Percentiles rank a stretch among this genome's conserved stretches.
Conservation (phyloP, 2,113 vertebrate genomes). For the Eleginops maclovinus region DNA sequence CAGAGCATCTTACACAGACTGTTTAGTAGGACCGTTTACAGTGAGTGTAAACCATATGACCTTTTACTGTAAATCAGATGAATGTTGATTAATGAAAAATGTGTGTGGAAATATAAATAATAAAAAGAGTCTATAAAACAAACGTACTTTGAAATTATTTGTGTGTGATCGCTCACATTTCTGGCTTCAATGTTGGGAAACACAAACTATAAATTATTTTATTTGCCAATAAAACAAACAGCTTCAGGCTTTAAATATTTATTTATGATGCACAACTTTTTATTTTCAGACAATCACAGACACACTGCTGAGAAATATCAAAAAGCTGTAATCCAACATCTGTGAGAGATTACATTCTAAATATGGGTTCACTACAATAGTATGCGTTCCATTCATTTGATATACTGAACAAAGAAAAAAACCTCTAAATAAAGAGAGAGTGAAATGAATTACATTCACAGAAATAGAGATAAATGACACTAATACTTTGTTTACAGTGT, state of each 20-base stretch:
- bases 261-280: conserved; percentile 24
- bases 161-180: background rate
- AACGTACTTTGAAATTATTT: background rate
- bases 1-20: background rate
- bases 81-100: conserved; percentile 11
- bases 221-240: conserved; percentile 27
- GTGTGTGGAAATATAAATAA: conserved; percentile 36
- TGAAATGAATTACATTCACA: conserved; percentile 39
- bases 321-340: conserved; percentile 17
- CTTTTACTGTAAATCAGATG: background rate
- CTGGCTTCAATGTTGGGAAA: background rate
- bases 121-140: conserved; percentile 25
- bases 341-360: conserved; percentile 11
- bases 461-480: conserved; percentile 5
- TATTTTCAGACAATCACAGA: conserved; percentile 1
- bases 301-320: conserved; percentile 4
- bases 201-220: conserved; percentile 11
- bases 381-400: background rate
- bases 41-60: background rate
- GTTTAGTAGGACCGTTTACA: background rate
- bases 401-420: conserved; percentile 3
- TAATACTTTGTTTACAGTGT: background rate
- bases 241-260: conserved; percentile 35
- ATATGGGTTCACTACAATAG: conserved; percentile 2
- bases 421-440: no score